Evolutionary conservation across 2,888 invertebrate species (phyloP).

Genomic region (Ypsolopha scabrella): DNA sequence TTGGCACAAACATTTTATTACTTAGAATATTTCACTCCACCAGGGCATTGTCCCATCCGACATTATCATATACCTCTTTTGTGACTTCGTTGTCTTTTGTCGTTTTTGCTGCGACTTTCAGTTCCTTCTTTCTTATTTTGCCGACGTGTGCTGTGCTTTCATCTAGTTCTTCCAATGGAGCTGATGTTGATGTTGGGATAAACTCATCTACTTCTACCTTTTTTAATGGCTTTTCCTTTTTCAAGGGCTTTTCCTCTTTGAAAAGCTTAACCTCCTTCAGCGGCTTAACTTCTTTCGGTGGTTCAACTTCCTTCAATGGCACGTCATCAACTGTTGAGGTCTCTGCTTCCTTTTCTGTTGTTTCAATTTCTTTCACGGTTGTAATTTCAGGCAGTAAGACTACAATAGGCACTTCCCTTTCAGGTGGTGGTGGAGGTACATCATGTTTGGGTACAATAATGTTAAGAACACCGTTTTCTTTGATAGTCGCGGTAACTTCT

Average conservation of each 20-base stretch:
- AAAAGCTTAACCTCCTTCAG: background rate
- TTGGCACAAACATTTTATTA: slow-evolving; percentile 30
- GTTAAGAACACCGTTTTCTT: slow-evolving; percentile 40
- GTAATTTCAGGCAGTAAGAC: slow-evolving; percentile 28
- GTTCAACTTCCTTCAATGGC: slow-evolving; percentile 3
- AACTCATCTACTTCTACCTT: slow-evolving; percentile 34
- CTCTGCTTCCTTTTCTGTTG: slow-evolving; percentile 9
- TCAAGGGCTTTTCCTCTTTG: background rate
- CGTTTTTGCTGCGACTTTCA: slow-evolving; percentile 43
- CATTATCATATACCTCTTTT: slow-evolving; percentile 40
- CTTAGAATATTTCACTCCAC: slow-evolving; percentile 34
- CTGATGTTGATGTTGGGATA: too few relatives aligned
- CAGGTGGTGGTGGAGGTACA: slow-evolving; percentile 49
- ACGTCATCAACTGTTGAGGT: background rate
- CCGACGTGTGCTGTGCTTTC: slow-evolving; percentile 47
- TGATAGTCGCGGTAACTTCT: slow-evolving; percentile 48
- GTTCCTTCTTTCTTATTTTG: slow-evolving; percentile 59
- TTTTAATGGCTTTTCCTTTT: slow-evolving; percentile 26
- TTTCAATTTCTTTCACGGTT: slow-evolving; percentile 18
- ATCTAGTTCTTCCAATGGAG: too few relatives aligned
- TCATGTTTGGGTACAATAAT: slow-evolving; percentile 51
- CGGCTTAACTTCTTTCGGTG: slow-evolving; percentile 6
- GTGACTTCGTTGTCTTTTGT: slow-evolving; percentile 55
- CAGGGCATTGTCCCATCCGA: slow-evolving; percentile 39
- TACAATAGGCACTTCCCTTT: slow-evolving; percentile 49